A percentile compares a stretch with the other conserved stretches of the same genome.
Evolutionary conservation across 2,888 invertebrate genomes (phyloP).

Genomic region (Sphaerophoria taeniata): DNA sequence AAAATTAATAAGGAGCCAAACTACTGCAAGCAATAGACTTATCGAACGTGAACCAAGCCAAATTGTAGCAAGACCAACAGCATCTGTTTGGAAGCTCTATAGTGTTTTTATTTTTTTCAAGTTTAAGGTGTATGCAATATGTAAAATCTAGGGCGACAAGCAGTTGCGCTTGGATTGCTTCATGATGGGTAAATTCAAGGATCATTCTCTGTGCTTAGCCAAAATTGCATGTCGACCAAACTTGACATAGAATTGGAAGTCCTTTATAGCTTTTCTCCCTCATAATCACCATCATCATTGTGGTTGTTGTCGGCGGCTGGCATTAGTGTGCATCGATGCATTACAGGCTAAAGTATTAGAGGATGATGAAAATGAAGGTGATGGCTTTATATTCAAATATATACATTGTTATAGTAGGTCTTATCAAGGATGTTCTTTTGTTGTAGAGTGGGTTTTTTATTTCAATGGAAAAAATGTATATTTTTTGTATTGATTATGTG

Average conservation of each 20-base stretch:
- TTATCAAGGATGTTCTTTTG: slow-evolving; percentile 41
- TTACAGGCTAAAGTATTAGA: slow-evolving; percentile 31
- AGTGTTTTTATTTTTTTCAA: slow-evolving; percentile 37
- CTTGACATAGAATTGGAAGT: slow-evolving; percentile 67
- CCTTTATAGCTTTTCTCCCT: slow-evolving; percentile 28
- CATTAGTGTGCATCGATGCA: slow-evolving; percentile 65
- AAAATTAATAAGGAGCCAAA: slow-evolving; percentile 52
- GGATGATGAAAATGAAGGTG: slow-evolving; percentile 18
- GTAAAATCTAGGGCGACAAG: neutral
- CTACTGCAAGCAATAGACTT: slow-evolving; percentile 63
- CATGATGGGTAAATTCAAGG: slow-evolving; percentile 40
- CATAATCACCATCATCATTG: slow-evolving; percentile 23
- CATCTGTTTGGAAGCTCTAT: neutral
- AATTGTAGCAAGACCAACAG: neutral
- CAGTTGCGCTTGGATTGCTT: slow-evolving; percentile 7
- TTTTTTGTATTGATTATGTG: too few relatives aligned
- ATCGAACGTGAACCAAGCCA: slow-evolving; percentile 48
- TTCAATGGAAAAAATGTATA: too few relatives aligned
- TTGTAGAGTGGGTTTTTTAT: slow-evolving; percentile 12
- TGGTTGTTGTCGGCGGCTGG: slow-evolving; percentile 29
- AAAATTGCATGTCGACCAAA: slow-evolving; percentile 62
- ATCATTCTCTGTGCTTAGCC: slow-evolving; percentile 30
- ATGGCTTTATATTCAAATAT: slow-evolving; percentile 19
- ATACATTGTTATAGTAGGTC: slow-evolving; percentile 1
- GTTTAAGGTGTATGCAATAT: slow-evolving; percentile 54